Base-by-base conservation (phyloP, 2,888 invertebrate genomes). In the Synanthedon andrenaeformis region DNA sequence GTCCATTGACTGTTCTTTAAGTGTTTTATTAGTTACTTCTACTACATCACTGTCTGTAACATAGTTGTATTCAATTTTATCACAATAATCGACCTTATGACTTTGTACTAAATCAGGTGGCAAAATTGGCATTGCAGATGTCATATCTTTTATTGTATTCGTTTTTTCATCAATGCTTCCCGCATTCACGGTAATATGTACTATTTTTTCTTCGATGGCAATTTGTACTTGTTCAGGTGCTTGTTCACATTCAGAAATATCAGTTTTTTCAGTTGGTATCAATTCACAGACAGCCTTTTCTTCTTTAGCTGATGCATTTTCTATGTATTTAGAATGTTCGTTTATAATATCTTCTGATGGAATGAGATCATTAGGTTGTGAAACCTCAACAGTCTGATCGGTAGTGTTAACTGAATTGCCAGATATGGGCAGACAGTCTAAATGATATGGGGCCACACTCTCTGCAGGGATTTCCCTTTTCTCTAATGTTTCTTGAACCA, bases 51-150 rank as follows among this genome's bases (percentile, higher is more conserved):
- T 17, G 12, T 19, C 14, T 49, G 49, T 23, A 45, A 45, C 5
- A 45, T 45, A 13, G 6, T 45, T 45, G 14, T 13, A 6, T 12
- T 45, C 45, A 45, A 45, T 13, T 13, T 45, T 14, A 45, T 45
- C 45, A 13, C n/a, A 45, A n/a, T 14, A 13, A 45, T 45, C 11
- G n/a, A 54, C 66, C 73, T 58, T 60, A 59, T 62, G 67, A 70
- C 63, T 82, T 83, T 83, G 82, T 82, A 82, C 82, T 81, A 61
- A 69, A 66, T 75, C 79, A 82, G 79, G 76, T 71, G 72, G 67
- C 69, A 69, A 67, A 60, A 62, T 59, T 59, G 42, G 52, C 48
- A 50, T 57, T 51, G 57, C 57, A 54, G 60, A 61, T 59, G 57
- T 56, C 57, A 60, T 63, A 53, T 63, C 58, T 58, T 64, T 57